A percentile compares a stretch with the other conserved stretches of the same genome.
phyloP scores from a whole-genome alignment of 2,888 invertebrate species.

The Ametastegia equiseti region DNA sequence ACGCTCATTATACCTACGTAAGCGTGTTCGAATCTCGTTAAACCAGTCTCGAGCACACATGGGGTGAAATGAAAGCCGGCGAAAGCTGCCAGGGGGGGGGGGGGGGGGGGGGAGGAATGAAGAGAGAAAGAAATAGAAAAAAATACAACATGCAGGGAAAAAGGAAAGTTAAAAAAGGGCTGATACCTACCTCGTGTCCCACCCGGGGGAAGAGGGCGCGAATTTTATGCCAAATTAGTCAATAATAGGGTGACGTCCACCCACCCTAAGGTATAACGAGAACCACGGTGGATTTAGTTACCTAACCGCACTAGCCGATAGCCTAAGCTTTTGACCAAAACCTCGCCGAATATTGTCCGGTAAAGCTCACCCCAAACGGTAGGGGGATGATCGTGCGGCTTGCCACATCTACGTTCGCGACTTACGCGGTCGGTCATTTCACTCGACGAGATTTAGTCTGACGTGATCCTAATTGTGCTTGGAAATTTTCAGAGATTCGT shows the following conservation, averaged over 20 bases:
- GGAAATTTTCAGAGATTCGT: too few species aligned
- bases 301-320: conserved; percentile 21
- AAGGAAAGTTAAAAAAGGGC: too few species aligned
- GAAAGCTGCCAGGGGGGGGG: not conserved
- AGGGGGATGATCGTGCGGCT: conserved; percentile 6
- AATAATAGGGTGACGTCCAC: conserved; percentile 17
- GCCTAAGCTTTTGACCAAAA: conserved; percentile 34
- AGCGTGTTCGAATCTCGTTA: conserved; percentile 9
- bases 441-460: too few species aligned
- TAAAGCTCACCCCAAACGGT: conserved; percentile 3
- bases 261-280: not conserved
- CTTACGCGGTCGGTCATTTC: not conserved
- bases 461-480: too few species aligned
- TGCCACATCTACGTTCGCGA: not conserved
- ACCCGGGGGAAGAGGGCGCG: not conserved
- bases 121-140: too few species aligned
- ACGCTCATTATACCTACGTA: not conserved
- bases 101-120: not conserved
- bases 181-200: too few species aligned
- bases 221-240: conserved; percentile 32
- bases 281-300: not conserved
- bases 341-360: conserved; percentile 20
- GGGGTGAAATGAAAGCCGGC: not conserved
- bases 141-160: too few species aligned
- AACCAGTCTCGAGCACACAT: not conserved